Base-by-base conservation (phyloP, 1,140 invertebrate genomes). In the Drusus annulatus region DNA sequence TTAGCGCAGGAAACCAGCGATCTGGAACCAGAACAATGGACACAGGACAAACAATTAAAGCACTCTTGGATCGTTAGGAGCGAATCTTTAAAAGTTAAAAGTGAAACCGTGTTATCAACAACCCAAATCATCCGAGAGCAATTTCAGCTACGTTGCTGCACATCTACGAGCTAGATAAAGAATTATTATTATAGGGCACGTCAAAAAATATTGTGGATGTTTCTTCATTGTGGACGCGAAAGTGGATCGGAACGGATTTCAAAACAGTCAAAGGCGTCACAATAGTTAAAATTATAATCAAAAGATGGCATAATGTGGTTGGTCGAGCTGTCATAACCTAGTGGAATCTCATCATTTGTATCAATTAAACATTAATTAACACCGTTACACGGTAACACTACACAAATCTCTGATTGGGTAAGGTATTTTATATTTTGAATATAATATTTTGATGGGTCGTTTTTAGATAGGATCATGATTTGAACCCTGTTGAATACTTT, bases 31-130 rank as follows among this genome's bases (percentile, higher is more conserved):
- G 58, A 79, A 81, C 80, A 81, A 81, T 81, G 80, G 60, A 17
- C 25, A 16, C 58, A 76, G 76, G 80, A 81, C 80, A 79, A 81
- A 76, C 77, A 79, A 81, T 81, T 81, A 78, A 81, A 73, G 51
- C 78, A 60, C 52, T 21, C 54, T 45, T 45, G 75, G 17, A 15
- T 50, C 31, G 73, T 45, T 52, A 68, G 76, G 63, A 69, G 62
- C 68, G 36, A 45, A 45, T 45, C 36, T 71, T 45, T 45, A 45
- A 45, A 45, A 45, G 36, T 71, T 71, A 71, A 71, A 71, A 71
- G 68, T 71, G 68, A 71, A 71, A 71, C 68, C 68, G 36, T 71
- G 68, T 71, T 71, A 74, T 74, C 52, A 74, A 50, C n/a, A 65
- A 28, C 23, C 62, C 16, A 65, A 21, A 65, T 65, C 62, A 36